phyloP scores from a whole-genome alignment of 2,113 vertebrate species.

The Ciconia boyciana region DNA sequence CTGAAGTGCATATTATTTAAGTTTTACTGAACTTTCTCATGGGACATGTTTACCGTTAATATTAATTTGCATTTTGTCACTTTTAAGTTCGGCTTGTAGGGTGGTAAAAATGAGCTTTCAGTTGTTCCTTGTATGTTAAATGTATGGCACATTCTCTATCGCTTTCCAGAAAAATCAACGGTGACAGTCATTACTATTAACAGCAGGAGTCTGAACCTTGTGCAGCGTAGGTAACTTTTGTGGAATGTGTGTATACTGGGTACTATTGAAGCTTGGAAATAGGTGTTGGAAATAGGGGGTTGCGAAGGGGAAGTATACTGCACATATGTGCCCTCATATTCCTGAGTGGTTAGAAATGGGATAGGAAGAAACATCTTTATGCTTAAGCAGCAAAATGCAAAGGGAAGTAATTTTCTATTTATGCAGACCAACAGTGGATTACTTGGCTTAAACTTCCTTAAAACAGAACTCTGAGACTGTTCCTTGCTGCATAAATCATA shows the following conservation, averaged over 20 bases:
- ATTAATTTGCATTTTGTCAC: not conserved
- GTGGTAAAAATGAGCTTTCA: not conserved
- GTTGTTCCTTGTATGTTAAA: accelerated
- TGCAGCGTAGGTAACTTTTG: not conserved
- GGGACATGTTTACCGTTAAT: not conserved
- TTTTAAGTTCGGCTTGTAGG: not conserved
- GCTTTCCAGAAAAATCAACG: not conserved
- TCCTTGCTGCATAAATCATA: not conserved
- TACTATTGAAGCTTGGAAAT: not conserved
- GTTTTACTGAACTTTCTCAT: not conserved
- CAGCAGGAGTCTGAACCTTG: not conserved
- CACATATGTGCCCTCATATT: not conserved
- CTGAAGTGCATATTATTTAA: not conserved
- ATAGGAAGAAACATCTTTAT: not conserved
- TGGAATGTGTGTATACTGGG: not conserved
- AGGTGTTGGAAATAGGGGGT: not conserved
- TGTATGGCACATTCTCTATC: not conserved
- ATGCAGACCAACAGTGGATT: not conserved
- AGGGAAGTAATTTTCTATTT: conserved; percentile 41
- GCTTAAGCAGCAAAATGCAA: conserved; percentile 18
- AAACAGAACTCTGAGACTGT: not conserved
- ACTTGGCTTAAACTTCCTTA: conserved; percentile 4
- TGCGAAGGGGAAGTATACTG: not conserved
- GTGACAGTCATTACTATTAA: not conserved
- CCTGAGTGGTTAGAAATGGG: not conserved